Evolutionary conservation across 2,113 vertebrate species (phyloP), one percentile per base, ranked within the genome.

Genomic region (Tringa solitaria): DNA sequence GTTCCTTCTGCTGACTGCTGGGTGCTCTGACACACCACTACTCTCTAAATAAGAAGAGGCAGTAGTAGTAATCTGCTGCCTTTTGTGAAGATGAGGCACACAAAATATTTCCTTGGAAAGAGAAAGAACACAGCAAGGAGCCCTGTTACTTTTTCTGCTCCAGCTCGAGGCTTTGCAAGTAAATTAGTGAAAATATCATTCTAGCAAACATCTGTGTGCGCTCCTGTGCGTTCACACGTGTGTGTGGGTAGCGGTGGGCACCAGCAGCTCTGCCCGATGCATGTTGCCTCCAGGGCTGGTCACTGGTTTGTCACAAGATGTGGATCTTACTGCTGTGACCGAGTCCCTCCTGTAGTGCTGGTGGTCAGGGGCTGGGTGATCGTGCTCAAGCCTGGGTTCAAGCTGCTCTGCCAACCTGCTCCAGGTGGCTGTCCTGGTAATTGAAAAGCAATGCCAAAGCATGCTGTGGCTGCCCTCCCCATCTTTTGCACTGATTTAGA

Each of bases 251-350:
- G 61, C 14, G 43, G 64, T 0, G 0, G 20, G 26, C 61, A 33
- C 35, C 27, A 30, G 39, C 2, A 5, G 32, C 35, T 23, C 1
- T 9, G 32, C 35, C 51, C 6, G 2, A 2, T 5, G 3, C 3
- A 4, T 30, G 12, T 32, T 64, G 7, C 13, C 24, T 32, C 51
- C 4, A 2, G 2, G 4, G 32, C 63, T 56, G 27, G 28, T 41
- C 5, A 2, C 10, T 69, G 61, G 20, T 72, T 59, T 79, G 59
- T 33, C 23, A 7, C 0, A 0, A 43, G 48, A 45, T 3, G 5
- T n/a, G 14, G 23, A 45, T 14, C 9, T 37, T 10, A 4, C 23
- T 48, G 74, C 57, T 27, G 35, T 15, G 41, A 39, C 8, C 0
- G 2, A 27, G 46, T 18, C 32, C 3, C 10, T 45, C 27, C 68